Evolutionary conservation across 2,797 vertebrate species (phyloP).

Genomic region (Chaenodraco wilsoni): DNA sequence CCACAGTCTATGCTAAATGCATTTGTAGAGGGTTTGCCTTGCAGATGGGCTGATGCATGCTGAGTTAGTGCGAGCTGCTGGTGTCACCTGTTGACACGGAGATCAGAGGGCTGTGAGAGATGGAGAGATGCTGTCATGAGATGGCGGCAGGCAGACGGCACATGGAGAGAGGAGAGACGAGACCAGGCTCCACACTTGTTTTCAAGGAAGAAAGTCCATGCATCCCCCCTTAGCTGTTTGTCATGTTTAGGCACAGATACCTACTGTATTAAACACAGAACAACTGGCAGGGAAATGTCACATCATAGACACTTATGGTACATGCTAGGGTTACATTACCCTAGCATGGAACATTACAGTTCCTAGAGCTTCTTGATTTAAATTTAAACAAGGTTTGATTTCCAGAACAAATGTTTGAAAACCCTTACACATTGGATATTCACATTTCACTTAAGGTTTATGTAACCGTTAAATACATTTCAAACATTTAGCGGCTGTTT

Average conservation of each 20-base stretch:
- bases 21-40: slow-evolving; percentile 64
- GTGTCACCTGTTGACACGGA: slow-evolving; percentile 75
- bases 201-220: slow-evolving; percentile 45
- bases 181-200: slow-evolving; percentile 50
- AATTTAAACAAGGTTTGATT: no score
- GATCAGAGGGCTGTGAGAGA: slow-evolving; percentile 79
- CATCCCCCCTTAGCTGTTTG: slow-evolving; percentile 28
- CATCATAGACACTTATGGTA: neutral
- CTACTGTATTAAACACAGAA: slow-evolving; percentile 23
- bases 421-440: no score
- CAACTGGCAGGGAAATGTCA: slow-evolving; percentile 14
- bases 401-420: no score
- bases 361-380: no score
- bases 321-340: neutral
- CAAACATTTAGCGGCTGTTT: no score
- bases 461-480: no score
- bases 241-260: slow-evolving; percentile 27
- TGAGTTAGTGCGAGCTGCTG: slow-evolving; percentile 67
- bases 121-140: slow-evolving; percentile 73
- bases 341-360: no score
- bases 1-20: slow-evolving; percentile 63
- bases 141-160: slow-evolving; percentile 72
- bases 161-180: slow-evolving; percentile 47
- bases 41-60: slow-evolving; percentile 70
- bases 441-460: no score